A percentile compares a stretch with the other conserved stretches of the same genome.
These are phyloP conservation scores for Tyrannus savana DNA, from an alignment of 2,113 vertebrate species.

Conservation along the genomic window DNA sequence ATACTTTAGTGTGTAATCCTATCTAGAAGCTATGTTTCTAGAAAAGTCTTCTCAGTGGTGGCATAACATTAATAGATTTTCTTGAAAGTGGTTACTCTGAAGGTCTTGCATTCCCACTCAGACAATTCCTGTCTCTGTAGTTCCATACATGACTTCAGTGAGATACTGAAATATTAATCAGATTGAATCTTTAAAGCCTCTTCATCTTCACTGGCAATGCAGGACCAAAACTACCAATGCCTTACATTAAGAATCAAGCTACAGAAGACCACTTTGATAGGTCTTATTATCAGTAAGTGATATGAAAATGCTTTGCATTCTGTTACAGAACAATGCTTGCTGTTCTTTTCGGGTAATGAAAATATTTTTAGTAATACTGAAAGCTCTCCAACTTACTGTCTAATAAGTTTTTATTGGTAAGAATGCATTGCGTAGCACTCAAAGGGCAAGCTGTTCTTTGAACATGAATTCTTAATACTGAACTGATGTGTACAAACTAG, in stretches of 20 bases:
- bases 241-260: neutral
- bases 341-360: neutral
- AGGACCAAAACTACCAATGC: neutral
- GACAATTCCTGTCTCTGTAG: neutral
- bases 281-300: neutral
- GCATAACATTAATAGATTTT: neutral
- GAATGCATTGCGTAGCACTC: neutral
- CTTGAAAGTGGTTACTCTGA: neutral
- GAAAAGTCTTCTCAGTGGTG: neutral
- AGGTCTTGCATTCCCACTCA: neutral
- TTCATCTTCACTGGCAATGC: neutral
- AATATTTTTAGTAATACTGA: neutral
- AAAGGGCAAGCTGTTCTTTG: neutral
- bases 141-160: neutral
- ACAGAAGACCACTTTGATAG: neutral
- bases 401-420: neutral
- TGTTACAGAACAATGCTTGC: neutral
- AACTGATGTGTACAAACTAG: neutral
- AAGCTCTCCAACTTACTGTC: neutral
- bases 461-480: neutral
- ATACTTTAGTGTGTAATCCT: neutral
- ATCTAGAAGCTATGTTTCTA: neutral
- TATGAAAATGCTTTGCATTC: neutral
- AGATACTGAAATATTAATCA: neutral
- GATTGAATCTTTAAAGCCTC: neutral